Conservation (phyloP, 2,888 invertebrate genomes). For the Ormyrus rosae region DNA sequence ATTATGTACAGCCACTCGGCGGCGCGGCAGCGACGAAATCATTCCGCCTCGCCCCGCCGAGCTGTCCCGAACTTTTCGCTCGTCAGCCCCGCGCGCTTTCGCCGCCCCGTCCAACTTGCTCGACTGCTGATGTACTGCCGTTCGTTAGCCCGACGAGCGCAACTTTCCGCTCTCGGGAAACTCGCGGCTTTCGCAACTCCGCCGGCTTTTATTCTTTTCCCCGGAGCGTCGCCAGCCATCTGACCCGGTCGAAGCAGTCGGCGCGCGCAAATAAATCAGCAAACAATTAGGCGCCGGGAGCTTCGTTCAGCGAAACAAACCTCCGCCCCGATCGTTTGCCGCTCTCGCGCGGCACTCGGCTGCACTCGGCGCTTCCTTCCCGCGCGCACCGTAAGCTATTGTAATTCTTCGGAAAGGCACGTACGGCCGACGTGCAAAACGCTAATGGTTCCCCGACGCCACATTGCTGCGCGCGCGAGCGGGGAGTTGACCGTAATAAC, state of each 20-base stretch:
- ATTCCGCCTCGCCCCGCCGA: too few species aligned
- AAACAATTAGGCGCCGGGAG: slow-evolving; percentile 19
- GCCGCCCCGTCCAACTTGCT: too few species aligned
- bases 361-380: slow-evolving; percentile 13
- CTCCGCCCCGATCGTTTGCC: slow-evolving; percentile 38
- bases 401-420: slow-evolving; percentile 65
- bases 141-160: neutral
- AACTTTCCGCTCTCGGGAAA: neutral
- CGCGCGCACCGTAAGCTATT: slow-evolving; percentile 51
- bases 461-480: slow-evolving; percentile 42
- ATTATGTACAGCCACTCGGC: too few species aligned
- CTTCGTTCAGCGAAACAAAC: slow-evolving; percentile 50
- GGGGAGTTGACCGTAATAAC: slow-evolving; percentile 58
- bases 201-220: too few species aligned
- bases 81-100: neutral
- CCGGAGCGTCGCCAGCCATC: too few species aligned
- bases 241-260: neutral
- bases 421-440: slow-evolving; percentile 63
- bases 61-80: too few species aligned
- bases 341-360: neutral
- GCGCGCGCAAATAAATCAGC: slow-evolving; percentile 24
- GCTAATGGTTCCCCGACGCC: slow-evolving; percentile 59
- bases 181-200: too few species aligned
- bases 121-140: too few species aligned
- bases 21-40: too few species aligned